These are phyloP conservation scores for Gryllus bimaculatus DNA, from an alignment of 1,140 invertebrate genomes.

Conservation along the genomic window DNA sequence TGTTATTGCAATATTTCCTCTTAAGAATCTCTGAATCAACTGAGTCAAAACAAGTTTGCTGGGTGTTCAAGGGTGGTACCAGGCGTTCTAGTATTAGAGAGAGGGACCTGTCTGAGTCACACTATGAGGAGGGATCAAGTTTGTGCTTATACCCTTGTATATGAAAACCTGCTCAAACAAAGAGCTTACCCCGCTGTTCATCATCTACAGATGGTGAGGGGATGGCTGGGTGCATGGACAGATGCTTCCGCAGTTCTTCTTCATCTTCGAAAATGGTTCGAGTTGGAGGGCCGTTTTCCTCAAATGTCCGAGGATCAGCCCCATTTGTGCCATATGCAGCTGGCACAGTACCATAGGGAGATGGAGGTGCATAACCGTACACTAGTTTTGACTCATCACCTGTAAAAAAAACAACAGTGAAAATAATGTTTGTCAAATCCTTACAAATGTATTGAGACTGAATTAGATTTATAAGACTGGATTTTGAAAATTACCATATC, in stretches of 20 bases:
- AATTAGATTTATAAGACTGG: no score
- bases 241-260: slow-evolving; percentile 55
- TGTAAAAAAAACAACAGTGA: slow-evolving; percentile 15
- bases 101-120: neutral
- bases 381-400: slow-evolving; percentile 49
- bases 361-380: slow-evolving; percentile 54
- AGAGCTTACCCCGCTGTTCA: slow-evolving; percentile 26
- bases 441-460: no score
- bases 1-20: no score
- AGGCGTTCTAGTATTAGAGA: neutral
- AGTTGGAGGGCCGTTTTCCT: slow-evolving; percentile 44
- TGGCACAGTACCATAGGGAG: slow-evolving; percentile 51
- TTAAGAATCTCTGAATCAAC: no score
- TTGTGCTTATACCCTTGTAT: neutral
- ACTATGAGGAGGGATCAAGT: neutral
- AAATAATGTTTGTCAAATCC: neutral
- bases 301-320: slow-evolving; percentile 37
- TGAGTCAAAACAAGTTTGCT: no score
- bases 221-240: slow-evolving; percentile 23
- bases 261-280: slow-evolving; percentile 59
- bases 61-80: no score
- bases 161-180: neutral
- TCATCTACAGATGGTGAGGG: slow-evolving; percentile 26
- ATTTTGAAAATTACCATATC: slow-evolving; percentile 43
- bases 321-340: slow-evolving; percentile 36